A percentile compares a stretch with the other conserved stretches of the same genome.
Conservation (phyloP, 1,140 invertebrate species). For the Hetaerina americana region DNA sequence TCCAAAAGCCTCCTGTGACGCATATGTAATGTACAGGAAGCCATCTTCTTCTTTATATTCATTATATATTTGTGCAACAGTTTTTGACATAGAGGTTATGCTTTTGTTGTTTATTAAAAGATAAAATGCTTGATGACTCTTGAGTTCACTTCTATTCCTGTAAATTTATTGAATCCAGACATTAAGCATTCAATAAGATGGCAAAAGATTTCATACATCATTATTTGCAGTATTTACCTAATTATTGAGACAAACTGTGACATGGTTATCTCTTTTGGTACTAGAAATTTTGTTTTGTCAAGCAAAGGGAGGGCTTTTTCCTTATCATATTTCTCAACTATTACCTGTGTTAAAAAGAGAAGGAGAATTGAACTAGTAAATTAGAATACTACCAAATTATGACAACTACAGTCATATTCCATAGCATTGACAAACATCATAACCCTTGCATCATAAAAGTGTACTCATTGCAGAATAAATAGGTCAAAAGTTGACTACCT, state of each 20-base stretch:
- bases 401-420: no score
- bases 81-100: slow-evolving; percentile 62
- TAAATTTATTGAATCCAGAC: neutral
- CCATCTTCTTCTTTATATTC: slow-evolving; percentile 63
- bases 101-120: slow-evolving; percentile 69
- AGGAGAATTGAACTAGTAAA: neutral
- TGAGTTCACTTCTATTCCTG: neutral
- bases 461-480: no score
- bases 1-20: slow-evolving; percentile 79
- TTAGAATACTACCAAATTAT: neutral
- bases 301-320: slow-evolving; percentile 51
- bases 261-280: slow-evolving; percentile 66
- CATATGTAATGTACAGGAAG: slow-evolving; percentile 75
- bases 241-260: slow-evolving; percentile 67
- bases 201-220: neutral
- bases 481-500: no score
- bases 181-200: neutral
- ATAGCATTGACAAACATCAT: no score
- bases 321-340: slow-evolving; percentile 56
- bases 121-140: slow-evolving; percentile 53
- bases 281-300: slow-evolving; percentile 64
- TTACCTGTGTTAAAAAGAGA: slow-evolving; percentile 35
- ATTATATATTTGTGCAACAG: slow-evolving; percentile 64
- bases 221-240: slow-evolving; percentile 32
- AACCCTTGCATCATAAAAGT: no score